Base-by-base conservation (phyloP, 1,140 invertebrate genomes). In the Telenomus remus region DNA sequence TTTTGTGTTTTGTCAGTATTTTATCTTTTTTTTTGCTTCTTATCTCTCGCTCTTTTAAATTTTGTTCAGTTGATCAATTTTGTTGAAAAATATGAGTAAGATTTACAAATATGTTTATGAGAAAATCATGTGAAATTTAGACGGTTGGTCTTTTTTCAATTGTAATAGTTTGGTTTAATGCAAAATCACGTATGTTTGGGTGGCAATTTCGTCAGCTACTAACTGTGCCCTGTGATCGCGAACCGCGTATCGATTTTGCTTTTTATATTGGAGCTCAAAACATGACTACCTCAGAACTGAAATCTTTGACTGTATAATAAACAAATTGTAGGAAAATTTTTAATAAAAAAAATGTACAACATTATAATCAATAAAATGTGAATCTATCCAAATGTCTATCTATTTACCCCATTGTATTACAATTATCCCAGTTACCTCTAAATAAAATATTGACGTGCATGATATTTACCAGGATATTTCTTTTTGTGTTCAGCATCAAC, bases 401-500 rank as follows among this genome's bases (percentile, higher is more conserved):
- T n/a, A n/a, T n/a, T n/a, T n/a, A n/a, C n/a, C n/a, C n/a, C n/a
- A n/a, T n/a, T n/a, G n/a, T n/a, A n/a, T n/a, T n/a, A n/a, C n/a
- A n/a, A n/a, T n/a, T n/a, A n/a, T n/a, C n/a, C n/a, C n/a, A n/a
- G n/a, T n/a, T n/a, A n/a, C n/a, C n/a, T n/a, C n/a, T n/a, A n/a
- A n/a, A n/a, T n/a, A n/a, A n/a, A n/a, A n/a, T n/a, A n/a, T n/a
- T n/a, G n/a, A n/a, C n/a, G n/a, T n/a, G n/a, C n/a, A n/a, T n/a
- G n/a, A 60, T 47, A 71, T 84, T 35, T 84, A 90, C 90, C 89
- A 64, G 91, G 91, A 88, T 92, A 92, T 82, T 91, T 91, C 76
- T 86, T 86, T 81, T 92, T 92, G 80, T 92, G 91, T 47, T 91
- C 90, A 8, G 88, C 88, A 70, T 91, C 90, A 11, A 91, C 89